phyloP scores from a whole-genome alignment of 2,888 invertebrate species.

The Xylota segnis region DNA sequence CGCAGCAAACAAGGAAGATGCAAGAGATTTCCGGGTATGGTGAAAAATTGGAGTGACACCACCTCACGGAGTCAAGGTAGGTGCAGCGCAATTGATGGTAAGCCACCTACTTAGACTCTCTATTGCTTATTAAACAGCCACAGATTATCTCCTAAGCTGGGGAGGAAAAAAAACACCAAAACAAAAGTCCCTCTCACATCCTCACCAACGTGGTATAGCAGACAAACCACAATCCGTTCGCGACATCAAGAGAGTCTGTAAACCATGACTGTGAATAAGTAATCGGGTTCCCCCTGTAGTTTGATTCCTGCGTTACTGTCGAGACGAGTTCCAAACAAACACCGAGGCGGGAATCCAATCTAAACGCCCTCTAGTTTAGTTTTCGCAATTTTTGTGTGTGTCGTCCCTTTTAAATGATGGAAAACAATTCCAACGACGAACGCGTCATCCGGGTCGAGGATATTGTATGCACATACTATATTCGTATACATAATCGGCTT shows the following conservation, averaged over 20 bases:
- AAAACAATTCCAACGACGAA: slow-evolving; percentile 32
- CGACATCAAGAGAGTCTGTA: slow-evolving; percentile 36
- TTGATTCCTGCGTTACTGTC: slow-evolving; percentile 18
- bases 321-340: slow-evolving; percentile 3
- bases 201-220: not conserved
- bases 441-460: slow-evolving; percentile 56
- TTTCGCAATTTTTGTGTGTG: slow-evolving; percentile 41
- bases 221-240: slow-evolving; percentile 32
- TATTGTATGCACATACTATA: slow-evolving; percentile 54
- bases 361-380: slow-evolving; percentile 49
- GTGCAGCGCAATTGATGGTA: not conserved
- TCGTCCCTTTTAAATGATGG: slow-evolving; percentile 30
- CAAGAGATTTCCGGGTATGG: slow-evolving; percentile 25
- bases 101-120: not conserved
- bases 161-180: not conserved
- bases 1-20: slow-evolving; percentile 6
- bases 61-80: not conserved
- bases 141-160: slow-evolving; percentile 6
- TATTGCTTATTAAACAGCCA: not conserved
- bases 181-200: slow-evolving; percentile 17
- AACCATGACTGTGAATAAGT: slow-evolving; percentile 22
- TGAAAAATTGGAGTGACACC: not conserved
- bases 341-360: slow-evolving; percentile 22
- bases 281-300: not conserved
- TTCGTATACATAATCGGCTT: slow-evolving; percentile 49